Evolutionary conservation across 1,140 invertebrate species (phyloP), one percentile per base, ranked within the genome.

Genomic region (Heliconius hermathena): DNA sequence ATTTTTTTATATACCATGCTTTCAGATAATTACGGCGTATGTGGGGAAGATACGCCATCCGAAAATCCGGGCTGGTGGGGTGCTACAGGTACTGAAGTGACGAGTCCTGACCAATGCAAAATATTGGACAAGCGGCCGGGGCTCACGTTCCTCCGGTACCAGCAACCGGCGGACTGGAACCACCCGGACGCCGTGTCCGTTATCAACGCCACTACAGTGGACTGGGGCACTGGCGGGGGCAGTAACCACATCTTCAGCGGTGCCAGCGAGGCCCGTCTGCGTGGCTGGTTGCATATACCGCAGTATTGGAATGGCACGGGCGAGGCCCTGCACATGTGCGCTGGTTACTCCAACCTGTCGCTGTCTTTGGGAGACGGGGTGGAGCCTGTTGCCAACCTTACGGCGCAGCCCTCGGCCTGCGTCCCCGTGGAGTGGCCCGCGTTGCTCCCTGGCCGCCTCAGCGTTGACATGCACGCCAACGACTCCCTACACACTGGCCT

Each of bases 11-110:
- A 52, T 52, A 20, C 0, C 0, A 52, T 77, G 36, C 4, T 91
- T 92, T 76, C 85, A 95, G 95, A 98, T 91, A 98, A 97, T 90
- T 97, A 97, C 84, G 97, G 97, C 0, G 97, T 97, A 5, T 98
- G 97, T 86, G 97, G 97, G 1, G 97, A 97, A 86, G 97, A 97
- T 84, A 97, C 97, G 22, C 96, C 96, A 2, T 97, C 97, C 2
- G 97, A 97, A 86, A 96, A 97, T 80, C 96, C 97, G 2, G 98
- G 98, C 2, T 99, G 98, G 98, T 99, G 98, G 98, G 97, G 97
- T 1, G 92, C 96, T 1, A 97, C 97, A 75, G 98, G 98, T 26
- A 97, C 97, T 0, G 97, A 98, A 93, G 97, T 98, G 3, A 95
- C 96, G 1, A 95, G 95, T n/a, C 96, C 97, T 0, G 95, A 97